Percentiles rank a stretch among this genome's conserved stretches.
Evolutionary conservation across 1,140 invertebrate species (phyloP).

Genomic region (Lordiphosa mommai): DNA sequence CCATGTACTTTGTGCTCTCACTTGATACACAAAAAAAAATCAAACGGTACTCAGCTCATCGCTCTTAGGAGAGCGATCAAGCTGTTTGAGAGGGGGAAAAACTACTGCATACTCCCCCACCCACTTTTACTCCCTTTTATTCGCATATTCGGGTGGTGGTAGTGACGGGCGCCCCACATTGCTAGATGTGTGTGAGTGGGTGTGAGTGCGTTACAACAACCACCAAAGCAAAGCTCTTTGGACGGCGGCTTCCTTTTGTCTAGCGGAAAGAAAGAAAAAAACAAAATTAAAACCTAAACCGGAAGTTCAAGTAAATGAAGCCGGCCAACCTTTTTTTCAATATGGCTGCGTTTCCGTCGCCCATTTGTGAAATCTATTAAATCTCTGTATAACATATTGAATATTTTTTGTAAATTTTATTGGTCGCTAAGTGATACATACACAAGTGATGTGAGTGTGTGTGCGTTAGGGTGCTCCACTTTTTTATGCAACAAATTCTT

Average conservation of each 20-base stretch:
- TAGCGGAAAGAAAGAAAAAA: constrained; percentile 35
- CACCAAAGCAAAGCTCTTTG: constrained; percentile 58
- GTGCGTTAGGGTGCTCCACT: constrained; percentile 40
- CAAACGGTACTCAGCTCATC: constrained; percentile 33
- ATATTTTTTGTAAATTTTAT: constrained; percentile 38
- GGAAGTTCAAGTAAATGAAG: constrained; percentile 42
- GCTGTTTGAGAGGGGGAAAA: not conserved
- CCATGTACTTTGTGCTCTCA: constrained; percentile 41
- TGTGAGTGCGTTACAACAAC: constrained; percentile 57
- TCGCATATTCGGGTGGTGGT: constrained; percentile 32
- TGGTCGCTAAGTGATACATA: constrained; percentile 68
- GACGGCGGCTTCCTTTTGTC: constrained; percentile 59
- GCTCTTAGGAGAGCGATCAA: constrained; percentile 29
- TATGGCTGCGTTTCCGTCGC: constrained; percentile 52
- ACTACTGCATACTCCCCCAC: constrained; percentile 38
- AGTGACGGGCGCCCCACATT: constrained; percentile 56
- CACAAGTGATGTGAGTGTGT: constrained; percentile 22
- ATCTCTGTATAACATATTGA: constrained; percentile 18
- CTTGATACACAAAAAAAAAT: constrained; percentile 40
- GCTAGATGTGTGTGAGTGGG: constrained; percentile 17
- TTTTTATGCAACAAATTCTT: constrained; percentile 66
- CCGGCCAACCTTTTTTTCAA: constrained; percentile 51
- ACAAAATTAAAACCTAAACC: constrained; percentile 44
- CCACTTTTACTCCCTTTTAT: constrained; percentile 47
- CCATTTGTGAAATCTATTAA: constrained; percentile 19